Evolutionary conservation across 2,113 vertebrate genomes (phyloP).

Genomic region (Onychostruthus taczanowskii): DNA sequence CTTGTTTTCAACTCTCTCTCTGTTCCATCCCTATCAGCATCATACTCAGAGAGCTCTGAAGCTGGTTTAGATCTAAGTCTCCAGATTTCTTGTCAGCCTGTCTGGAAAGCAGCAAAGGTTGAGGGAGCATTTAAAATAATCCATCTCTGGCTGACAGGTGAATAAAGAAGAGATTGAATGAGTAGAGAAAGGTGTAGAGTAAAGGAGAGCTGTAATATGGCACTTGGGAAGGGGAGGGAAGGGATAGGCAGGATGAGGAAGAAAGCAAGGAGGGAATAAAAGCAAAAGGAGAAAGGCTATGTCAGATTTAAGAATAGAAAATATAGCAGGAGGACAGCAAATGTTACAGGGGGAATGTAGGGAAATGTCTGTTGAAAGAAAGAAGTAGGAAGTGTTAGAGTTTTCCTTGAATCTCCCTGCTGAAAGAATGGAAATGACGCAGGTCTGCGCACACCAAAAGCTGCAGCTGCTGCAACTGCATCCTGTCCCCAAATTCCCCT

Average conservation of each 20-base stretch:
- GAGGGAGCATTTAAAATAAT: conserved; percentile 57
- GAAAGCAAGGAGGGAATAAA: background rate
- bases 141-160: conserved; percentile 32
- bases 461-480: background rate
- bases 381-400: background rate
- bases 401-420: background rate
- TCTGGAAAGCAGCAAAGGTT: conserved; percentile 34
- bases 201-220: background rate
- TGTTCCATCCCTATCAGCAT: background rate
- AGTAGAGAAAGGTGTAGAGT: background rate
- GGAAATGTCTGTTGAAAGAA: background rate
- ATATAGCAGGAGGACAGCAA: background rate
- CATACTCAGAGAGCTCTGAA: conserved; percentile 8
- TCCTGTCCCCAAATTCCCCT: background rate
- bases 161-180: conserved; percentile 29
- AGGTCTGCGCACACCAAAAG: background rate
- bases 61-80: conserved; percentile 30
- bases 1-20: background rate
- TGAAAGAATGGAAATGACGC: background rate
- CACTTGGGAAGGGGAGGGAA: background rate
- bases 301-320: background rate
- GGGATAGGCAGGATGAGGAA: background rate
- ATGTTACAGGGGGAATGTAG: background rate
- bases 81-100: conserved; percentile 37
- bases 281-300: background rate